Base-by-base conservation (phyloP, 37 sponge, comb jelly and placozoan species). In the Chondrosia reniformis region DNA sequence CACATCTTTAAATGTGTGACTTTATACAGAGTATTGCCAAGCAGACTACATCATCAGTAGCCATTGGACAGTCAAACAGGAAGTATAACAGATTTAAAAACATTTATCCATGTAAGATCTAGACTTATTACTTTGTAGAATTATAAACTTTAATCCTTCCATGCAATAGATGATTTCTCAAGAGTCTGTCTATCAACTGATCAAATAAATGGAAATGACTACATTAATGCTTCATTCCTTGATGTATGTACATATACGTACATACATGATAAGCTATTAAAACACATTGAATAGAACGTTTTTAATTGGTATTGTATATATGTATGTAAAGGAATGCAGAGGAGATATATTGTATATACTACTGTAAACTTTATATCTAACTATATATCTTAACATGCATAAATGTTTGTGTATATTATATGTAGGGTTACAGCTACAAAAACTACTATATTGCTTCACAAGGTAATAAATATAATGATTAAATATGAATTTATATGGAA, bases 141-240 rank as follows among this genome's bases (percentile, higher is more conserved):
- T n/a, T n/a, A n/a, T n/a, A n/a, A n/a, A n/a, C n/a, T n/a, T n/a
- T 49, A 15, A 49, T 64, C 3, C 33, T 22, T 61, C n/a, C 25
- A 9, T 61, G 8, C 2, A 2, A 4, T 30, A 69, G 72, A 69
- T 6, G 43, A 69, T 5, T 6, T 8, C 72, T 69, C 72, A 17
- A 1, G 72, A 12, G 72, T 69, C 44, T 41, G 39, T 21, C 72
- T 69, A 24, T 36, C 72, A 4, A 44, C 17, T 41, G 10, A 19
- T 9, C n/a, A 34, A 21, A 3, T n/a, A 17, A 25, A 69, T 2
- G 72, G 72, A 21, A 69, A 25, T 37, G 72, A 69, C 72, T 69
- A 69, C 44, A 69, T 69, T 44, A 69, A 69, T 69, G 72, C 72
- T 25, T 69, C 72, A 21, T 39, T 34, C 41, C n/a, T 69, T 69